These are phyloP conservation scores for Bombus cullumanus DNA, from an alignment of 1,140 invertebrate species.

Conservation along the genomic window DNA sequence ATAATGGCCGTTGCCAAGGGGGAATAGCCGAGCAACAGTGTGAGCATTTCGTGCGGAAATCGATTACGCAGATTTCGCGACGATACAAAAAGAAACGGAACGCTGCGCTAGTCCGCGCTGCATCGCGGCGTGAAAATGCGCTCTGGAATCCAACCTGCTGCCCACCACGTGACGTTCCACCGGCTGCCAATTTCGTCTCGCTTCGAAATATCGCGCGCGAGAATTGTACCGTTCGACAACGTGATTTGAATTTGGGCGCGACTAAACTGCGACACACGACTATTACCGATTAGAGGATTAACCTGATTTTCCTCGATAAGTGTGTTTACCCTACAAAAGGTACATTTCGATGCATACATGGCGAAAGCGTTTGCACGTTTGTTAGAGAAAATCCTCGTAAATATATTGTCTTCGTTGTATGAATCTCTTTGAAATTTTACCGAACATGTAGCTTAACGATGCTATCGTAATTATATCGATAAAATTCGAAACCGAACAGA, in stretches of 20 bases:
- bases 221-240: neutral
- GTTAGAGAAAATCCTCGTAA: too few relatives aligned
- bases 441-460: fast-evolving
- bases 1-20: constrained; percentile 1
- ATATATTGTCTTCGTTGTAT: too few relatives aligned
- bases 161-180: constrained; percentile 5
- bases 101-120: neutral
- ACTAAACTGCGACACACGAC: neutral
- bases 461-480: too few relatives aligned
- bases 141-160: constrained; percentile 26
- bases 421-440: too few relatives aligned
- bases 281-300: neutral
- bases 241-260: neutral
- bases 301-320: neutral
- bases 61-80: constrained; percentile 51
- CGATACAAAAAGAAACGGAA: constrained; percentile 5
- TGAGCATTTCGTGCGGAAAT: constrained; percentile 40
- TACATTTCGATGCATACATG: too few relatives aligned
- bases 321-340: too few relatives aligned
- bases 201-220: neutral
- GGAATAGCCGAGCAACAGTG: neutral
- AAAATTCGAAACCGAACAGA: too few relatives aligned
- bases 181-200: neutral
- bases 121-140: constrained; percentile 44
- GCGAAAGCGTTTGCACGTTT: too few relatives aligned